phyloP scores from a whole-genome alignment of 2,888 invertebrate genomes.

The Andricus curvator region DNA sequence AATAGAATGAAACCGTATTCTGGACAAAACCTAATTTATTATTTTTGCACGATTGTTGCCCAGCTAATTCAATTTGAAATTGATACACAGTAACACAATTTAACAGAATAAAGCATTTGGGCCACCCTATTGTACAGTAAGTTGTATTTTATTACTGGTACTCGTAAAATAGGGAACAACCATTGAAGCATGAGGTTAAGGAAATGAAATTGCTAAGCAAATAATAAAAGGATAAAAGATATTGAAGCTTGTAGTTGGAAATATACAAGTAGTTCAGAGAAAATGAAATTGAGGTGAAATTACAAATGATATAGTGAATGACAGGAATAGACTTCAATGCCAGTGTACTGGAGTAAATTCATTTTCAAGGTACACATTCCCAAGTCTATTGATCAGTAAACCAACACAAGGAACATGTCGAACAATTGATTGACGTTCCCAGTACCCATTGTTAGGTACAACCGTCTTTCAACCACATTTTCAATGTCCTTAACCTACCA shows the following conservation, averaged over 20 bases:
- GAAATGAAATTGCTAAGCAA: neutral
- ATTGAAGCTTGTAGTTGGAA: neutral
- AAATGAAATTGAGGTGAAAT: neutral
- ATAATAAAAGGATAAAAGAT: neutral
- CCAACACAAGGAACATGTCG: conserved; percentile 11
- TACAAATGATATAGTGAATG: conserved; percentile 11
- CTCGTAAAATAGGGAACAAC: too few species aligned
- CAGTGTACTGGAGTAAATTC: conserved; percentile 2
- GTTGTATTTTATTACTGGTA: too few species aligned
- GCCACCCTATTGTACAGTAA: too few species aligned
- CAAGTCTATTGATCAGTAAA: conserved; percentile 16
- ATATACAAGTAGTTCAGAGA: neutral
- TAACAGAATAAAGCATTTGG: too few species aligned
- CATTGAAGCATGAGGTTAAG: too few species aligned
- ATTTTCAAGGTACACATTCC: conserved; percentile 12
- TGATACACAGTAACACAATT: too few species aligned
- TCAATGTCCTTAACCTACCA: conserved; percentile 26
- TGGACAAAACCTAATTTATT: too few species aligned
- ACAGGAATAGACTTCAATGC: conserved; percentile 2
- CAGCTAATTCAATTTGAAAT: too few species aligned
- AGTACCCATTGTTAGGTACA: neutral
- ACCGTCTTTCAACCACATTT: conserved; percentile 6
- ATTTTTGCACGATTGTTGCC: too few species aligned
- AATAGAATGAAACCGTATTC: neutral
- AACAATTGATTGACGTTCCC: conserved; percentile 8